Conservation (phyloP, 1,140 invertebrate genomes). For the Mactra quadrangularis region DNA sequence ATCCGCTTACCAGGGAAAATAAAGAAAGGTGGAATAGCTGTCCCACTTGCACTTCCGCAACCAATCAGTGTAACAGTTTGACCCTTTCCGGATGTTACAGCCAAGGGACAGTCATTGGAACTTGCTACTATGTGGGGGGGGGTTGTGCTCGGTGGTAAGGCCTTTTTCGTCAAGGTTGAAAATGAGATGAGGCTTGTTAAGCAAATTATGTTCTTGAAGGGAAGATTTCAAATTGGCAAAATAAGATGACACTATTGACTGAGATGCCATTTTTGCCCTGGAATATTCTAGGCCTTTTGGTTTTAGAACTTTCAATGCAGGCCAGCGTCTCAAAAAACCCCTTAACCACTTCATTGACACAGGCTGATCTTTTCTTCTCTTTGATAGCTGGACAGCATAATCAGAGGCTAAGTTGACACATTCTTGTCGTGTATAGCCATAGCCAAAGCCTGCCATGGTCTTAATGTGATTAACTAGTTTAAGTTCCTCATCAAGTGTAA, state of each 20-base stretch:
- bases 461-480: conserved; percentile 15
- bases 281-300: conserved; percentile 11
- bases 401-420: neutral
- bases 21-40: conserved; percentile 79
- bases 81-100: conserved; percentile 79
- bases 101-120: conserved; percentile 59
- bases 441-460: conserved; percentile 7
- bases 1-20: conserved; percentile 80
- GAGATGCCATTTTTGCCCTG: conserved; percentile 3
- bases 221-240: conserved; percentile 17
- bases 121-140: conserved; percentile 5
- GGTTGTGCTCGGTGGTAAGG: conserved; percentile 79
- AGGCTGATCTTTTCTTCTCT: neutral
- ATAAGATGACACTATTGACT: neutral
- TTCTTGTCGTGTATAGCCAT: conserved; percentile 7
- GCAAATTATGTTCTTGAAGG: conserved; percentile 56
- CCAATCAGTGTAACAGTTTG: conserved; percentile 82
- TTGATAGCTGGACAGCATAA: neutral
- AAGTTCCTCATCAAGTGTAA: too few relatives aligned
- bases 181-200: conserved; percentile 73
- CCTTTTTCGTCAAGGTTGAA: conserved; percentile 84
- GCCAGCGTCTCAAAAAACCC: conserved; percentile 4
- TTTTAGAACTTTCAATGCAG: conserved; percentile 31
- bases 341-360: conserved; percentile 30
- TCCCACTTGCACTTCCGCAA: conserved; percentile 80